Evolutionary conservation across 37 sponge, comb jelly and placozoan genomes (phyloP), one percentile per base, ranked within the genome.

Genomic region (Crambe crambe): DNA sequence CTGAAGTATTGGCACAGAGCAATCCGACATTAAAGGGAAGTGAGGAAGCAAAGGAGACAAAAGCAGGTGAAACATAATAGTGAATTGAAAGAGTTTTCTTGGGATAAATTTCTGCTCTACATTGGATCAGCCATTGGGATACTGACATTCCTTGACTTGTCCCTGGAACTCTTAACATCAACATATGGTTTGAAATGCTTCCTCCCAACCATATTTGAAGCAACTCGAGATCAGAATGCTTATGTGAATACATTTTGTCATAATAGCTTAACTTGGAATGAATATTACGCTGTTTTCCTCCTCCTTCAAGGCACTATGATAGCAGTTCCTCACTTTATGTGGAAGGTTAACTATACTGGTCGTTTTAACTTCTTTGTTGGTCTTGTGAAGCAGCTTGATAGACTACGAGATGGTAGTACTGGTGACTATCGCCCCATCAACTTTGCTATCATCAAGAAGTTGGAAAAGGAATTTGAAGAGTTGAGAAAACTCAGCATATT

Each of bases 301-400:
- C 42, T 80, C 9, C 56, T 86, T 3, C 80, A 79, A 22, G 87
- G 74, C 20, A 59, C 80, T 51, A 18, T 86, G 2, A 26, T 86
- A 12, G 39, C 73, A 38, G 87, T 81, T 3, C 87, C 87, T 35
- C 87, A 86, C 25, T 80, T 66, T 65, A 58, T 86, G 31, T 86
- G 87, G 87, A 64, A 42, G 41, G 30, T 69, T 2, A 30, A 74
- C 5, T 86, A 74, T 75, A 27, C 51, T 43, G 87, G 74, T 18
- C 58, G 64, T 20, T 73, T 86, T 54, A 81, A 86, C 43, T 86
- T 74, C 58, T 86, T 86, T 40, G 68, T 80, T 39, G 76, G 63
- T 36, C 70, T 80, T 25, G 80, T 66, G 1, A 39, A 26, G 34
- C 58, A 79, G 58, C 60, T 86, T 5, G 79, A 86, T 36, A 58